Conservation (phyloP, 2,113 vertebrate species). For the Quiscalus mexicanus region DNA sequence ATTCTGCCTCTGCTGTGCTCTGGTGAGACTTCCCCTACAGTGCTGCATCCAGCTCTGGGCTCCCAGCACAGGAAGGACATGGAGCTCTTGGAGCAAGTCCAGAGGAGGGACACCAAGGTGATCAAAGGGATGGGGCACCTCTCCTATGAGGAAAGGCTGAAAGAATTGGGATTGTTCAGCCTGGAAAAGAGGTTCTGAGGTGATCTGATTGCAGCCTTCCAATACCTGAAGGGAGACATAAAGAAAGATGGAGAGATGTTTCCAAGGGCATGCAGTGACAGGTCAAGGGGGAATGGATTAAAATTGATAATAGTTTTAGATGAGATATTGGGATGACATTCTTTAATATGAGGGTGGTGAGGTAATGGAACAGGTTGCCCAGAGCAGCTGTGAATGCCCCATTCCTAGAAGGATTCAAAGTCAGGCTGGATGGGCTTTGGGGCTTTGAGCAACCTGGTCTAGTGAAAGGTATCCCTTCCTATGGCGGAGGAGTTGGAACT, state of each 20-base stretch:
- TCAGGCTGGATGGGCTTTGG: not conserved
- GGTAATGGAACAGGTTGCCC: not conserved
- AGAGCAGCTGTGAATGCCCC: not conserved
- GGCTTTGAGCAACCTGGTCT: not conserved
- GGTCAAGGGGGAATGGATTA: not conserved
- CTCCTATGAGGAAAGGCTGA: not conserved
- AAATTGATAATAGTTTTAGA: not conserved
- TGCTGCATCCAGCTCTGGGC: not conserved
- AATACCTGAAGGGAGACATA: not conserved
- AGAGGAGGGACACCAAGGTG: not conserved
- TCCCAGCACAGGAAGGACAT: not conserved
- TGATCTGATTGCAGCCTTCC: not conserved
- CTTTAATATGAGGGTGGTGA: not conserved
- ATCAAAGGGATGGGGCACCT: not conserved
- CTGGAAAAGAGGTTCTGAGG: not conserved
- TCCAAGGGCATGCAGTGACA: not conserved
- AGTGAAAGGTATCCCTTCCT: not conserved
- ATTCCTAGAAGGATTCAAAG: not conserved
- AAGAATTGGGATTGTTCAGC: not conserved
- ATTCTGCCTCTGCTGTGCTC: not conserved
- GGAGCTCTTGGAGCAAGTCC: fast-evolving
- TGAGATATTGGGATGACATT: not conserved
- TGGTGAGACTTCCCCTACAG: not conserved
- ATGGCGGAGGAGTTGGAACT: not conserved
- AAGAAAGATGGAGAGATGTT: not conserved